These are phyloP conservation scores for Heliocidaris tuberculata DNA, from an alignment of 35 echinoderm and acorn worm species.

Conservation along the genomic window DNA sequence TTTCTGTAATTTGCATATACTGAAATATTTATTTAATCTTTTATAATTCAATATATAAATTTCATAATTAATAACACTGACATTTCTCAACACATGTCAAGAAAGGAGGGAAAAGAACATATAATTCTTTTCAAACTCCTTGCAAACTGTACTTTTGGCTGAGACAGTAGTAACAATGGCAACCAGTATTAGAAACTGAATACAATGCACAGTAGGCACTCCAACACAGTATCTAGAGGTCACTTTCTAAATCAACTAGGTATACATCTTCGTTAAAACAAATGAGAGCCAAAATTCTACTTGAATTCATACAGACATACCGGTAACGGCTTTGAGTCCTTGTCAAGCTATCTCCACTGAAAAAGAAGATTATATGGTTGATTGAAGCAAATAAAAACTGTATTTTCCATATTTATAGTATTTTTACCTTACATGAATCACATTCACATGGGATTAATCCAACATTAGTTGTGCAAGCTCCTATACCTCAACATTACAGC, in stretches of 20 bases:
- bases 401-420: no score
- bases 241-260: not conserved
- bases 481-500: no score
- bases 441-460: no score
- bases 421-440: no score
- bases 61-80: not conserved
- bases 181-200: not conserved
- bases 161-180: not conserved
- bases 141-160: not conserved
- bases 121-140: not conserved
- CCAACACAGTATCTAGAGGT: not conserved
- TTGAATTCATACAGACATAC: no score
- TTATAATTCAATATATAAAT: slow-evolving; percentile 20
- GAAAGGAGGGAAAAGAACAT: not conserved
- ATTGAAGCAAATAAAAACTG: no score
- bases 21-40: slow-evolving; percentile 20
- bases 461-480: no score
- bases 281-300: no score
- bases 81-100: not conserved
- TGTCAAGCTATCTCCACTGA: no score
- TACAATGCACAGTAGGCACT: not conserved
- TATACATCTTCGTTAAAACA: no score
- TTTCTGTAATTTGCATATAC: slow-evolving; percentile 5
- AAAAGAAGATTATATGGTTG: no score
- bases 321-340: no score